These are phyloP conservation scores for Drosophila bunnanda DNA, from an alignment of 2,888 invertebrate species.

Conservation along the genomic window DNA sequence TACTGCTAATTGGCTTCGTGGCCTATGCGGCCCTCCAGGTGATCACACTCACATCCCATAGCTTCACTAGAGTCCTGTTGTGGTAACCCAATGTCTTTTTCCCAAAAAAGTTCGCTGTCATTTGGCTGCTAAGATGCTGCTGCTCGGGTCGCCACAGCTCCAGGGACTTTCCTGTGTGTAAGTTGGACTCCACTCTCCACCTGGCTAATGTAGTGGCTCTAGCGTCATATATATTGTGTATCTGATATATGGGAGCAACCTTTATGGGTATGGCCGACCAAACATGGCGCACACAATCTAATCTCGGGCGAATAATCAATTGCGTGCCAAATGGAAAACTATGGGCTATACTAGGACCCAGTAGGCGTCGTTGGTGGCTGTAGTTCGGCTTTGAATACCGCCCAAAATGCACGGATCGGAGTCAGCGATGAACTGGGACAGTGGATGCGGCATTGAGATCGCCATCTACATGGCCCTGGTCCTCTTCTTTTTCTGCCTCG, in stretches of 20 bases:
- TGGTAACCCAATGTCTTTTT: neutral
- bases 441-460: slow-evolving; percentile 49
- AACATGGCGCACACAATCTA: slow-evolving; percentile 46
- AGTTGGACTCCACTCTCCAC: slow-evolving; percentile 7
- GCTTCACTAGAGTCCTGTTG: neutral
- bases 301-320: slow-evolving; percentile 36
- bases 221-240: slow-evolving; percentile 25
- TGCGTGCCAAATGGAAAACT: slow-evolving; percentile 34
- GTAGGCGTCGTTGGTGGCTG: slow-evolving; percentile 24
- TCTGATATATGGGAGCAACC: slow-evolving; percentile 35
- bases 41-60: neutral
- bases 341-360: slow-evolving; percentile 20
- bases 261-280: slow-evolving; percentile 25
- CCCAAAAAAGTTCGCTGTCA: slow-evolving; percentile 52
- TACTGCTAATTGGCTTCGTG: slow-evolving; percentile 53
- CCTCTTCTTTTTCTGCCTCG: slow-evolving; percentile 57
- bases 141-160: slow-evolving; percentile 11
- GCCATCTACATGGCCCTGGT: slow-evolving; percentile 54
- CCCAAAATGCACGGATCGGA: slow-evolving; percentile 29
- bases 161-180: slow-evolving; percentile 5
- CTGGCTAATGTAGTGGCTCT: neutral
- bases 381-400: slow-evolving; percentile 29
- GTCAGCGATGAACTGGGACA: slow-evolving; percentile 44
- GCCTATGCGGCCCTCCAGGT: slow-evolving; percentile 58
- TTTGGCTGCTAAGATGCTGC: slow-evolving; percentile 49